Evolutionary conservation across 2,888 invertebrate species (phyloP).

Genomic region (Orthosia incerta): DNA sequence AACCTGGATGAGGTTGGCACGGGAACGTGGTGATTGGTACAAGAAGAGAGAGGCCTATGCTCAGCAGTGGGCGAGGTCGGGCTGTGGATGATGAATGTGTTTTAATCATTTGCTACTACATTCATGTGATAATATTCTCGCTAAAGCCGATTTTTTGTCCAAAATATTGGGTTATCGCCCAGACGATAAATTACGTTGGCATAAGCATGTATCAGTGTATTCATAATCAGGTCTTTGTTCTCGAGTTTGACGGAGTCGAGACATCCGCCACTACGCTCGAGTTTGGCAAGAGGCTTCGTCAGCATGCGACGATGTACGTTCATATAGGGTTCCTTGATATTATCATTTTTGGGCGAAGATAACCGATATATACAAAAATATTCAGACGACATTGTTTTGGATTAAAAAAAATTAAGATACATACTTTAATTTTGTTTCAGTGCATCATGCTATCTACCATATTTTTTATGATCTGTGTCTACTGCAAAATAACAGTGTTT

Average conservation of each 20-base stretch:
- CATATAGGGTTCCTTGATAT: constrained; percentile 60
- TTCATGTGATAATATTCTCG: background rate
- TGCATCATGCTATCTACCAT: no score
- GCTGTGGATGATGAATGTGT: no score
- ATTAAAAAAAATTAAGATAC: no score
- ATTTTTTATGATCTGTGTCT: background rate
- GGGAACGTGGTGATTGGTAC: no score
- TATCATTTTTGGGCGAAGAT: background rate
- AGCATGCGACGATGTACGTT: constrained; percentile 78
- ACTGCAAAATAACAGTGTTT: background rate
- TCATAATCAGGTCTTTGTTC: constrained; percentile 83
- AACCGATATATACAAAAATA: background rate
- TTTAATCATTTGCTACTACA: no score
- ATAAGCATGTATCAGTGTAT: constrained; percentile 66
- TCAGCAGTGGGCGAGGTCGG: no score
- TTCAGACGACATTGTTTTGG: no score
- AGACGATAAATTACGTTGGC: constrained; percentile 35
- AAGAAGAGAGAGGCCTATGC: no score
- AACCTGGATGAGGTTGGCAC: no score
- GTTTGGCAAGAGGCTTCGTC: constrained; percentile 89
- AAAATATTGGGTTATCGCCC: constrained; percentile 5
- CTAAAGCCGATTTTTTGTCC: background rate
- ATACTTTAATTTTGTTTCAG: no score
- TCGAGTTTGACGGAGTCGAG: constrained; percentile 85
- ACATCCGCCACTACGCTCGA: constrained; percentile 83